Base-by-base conservation (phyloP, 92 coral and sea anemone genomes). In the Epizoanthus stellaris region DNA sequence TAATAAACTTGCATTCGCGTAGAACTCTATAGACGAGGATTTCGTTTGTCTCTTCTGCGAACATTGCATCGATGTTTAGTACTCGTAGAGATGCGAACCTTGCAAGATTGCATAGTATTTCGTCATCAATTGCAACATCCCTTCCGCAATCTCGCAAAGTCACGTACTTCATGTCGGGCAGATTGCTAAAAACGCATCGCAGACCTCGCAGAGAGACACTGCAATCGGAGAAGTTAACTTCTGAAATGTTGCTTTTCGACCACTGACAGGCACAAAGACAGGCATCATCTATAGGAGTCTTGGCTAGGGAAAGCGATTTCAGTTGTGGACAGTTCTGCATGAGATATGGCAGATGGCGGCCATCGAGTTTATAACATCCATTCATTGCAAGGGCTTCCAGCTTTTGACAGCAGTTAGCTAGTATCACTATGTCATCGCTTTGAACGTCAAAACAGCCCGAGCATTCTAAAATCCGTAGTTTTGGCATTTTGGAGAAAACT, bases 271-370 rank as follows among this genome's bases (percentile, higher is more conserved):
- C 81, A 13, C 73, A 42, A 20, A 94, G 68, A 10, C 49, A 79
- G 3, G 85, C 90, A 64, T 94, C 90, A 12, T 85, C 82, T 17
- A 94, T 86, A 49, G 81, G 81, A 3, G 93, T 91, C 65, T 86
- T 92, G n/a, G 98, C 95, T 15, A 94, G 53, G 4, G 98, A 94
- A 6, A 94, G 87, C 7, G 93, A 72, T 67, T 73, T 89, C 34
- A 94, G 64, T 40, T 49, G 65, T 38, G 54, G 85, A 54, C 98
- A 94, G 0, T 72, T 70, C 42, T 76, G 85, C n/a, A 94, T 53
- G 13, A 94, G 90, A n/a, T 76, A n/a, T 2, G 93, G 92, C 43
- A 94, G 54, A 30, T 86, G 67, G 6, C 23, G 34, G 3, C 98
- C 98, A 36, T 86, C 73, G 69, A 94, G 56, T 75, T 77, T 89